Conservation (phyloP, 2,113 vertebrate genomes). For the Heterochromis multidens region DNA sequence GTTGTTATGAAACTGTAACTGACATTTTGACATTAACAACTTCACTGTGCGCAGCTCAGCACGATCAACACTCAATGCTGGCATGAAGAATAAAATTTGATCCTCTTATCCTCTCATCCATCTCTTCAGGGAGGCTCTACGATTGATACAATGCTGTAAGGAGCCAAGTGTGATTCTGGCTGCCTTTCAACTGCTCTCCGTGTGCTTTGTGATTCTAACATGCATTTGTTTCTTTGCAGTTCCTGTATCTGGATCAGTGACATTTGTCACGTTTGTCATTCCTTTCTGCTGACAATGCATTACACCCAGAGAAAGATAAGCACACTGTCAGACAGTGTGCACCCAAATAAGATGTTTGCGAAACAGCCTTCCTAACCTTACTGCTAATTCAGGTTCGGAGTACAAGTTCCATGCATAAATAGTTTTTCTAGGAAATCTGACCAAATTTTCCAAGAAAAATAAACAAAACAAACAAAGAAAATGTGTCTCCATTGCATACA, state of each 20-base stretch:
- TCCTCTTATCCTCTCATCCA: not conserved
- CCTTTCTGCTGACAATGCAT: not conserved
- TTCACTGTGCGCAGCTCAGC: not conserved
- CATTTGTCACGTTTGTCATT: not conserved
- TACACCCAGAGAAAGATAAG: not conserved
- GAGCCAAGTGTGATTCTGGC: not conserved
- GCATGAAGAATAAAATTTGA: not conserved
- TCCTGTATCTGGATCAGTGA: not conserved
- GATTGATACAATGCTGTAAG: not conserved
- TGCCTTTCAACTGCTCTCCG: not conserved
- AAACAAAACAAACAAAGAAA: not conserved
- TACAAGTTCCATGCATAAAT: not conserved
- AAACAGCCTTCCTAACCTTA: not conserved
- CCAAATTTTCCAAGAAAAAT: too few species aligned
- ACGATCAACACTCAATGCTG: not conserved
- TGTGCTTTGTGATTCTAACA: not conserved
- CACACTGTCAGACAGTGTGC: not conserved
- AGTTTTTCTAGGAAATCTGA: not conserved
- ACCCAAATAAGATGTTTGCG: not conserved
- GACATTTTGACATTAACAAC: not conserved
- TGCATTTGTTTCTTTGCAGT: not conserved
- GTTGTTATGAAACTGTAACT: not conserved
- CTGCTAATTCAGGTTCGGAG: not conserved
- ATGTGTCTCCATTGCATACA: not conserved
- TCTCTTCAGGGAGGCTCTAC: not conserved